Conservation (phyloP, 2,113 vertebrate genomes). For the Neopipo cinnamomea region DNA sequence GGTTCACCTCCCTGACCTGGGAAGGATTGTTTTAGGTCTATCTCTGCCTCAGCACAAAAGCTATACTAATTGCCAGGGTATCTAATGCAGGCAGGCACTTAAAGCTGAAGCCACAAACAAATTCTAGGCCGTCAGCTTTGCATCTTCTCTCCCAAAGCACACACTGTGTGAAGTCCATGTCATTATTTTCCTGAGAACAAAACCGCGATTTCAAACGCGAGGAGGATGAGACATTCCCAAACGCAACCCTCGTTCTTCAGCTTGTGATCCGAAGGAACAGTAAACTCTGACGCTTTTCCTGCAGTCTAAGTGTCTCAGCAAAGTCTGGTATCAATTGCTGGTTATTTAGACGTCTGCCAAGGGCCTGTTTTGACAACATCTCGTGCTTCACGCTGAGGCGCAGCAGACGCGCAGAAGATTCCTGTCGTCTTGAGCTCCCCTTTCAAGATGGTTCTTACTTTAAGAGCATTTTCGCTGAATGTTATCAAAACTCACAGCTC, state of each 20-base stretch:
- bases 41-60: neutral
- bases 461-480: constrained; percentile 42
- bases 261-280: neutral
- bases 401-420: neutral
- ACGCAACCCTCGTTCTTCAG: neutral
- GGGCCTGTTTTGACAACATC: constrained; percentile 40
- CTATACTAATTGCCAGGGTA: neutral
- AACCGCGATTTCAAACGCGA: neutral
- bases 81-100: neutral
- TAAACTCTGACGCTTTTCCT: neutral
- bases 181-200: neutral
- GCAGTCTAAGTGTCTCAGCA: neutral
- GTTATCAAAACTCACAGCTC: constrained; percentile 59
- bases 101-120: neutral
- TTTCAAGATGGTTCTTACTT: constrained; percentile 61
- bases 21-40: neutral
- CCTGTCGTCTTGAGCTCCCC: neutral
- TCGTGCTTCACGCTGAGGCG: constrained; percentile 34
- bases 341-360: constrained; percentile 59
- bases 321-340: constrained; percentile 24
- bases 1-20: neutral
- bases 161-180: neutral
- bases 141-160: neutral
- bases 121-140: neutral
- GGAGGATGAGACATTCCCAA: neutral